These are phyloP conservation scores for Epinotia brunnichana DNA, from an alignment of 2,888 invertebrate genomes.

Conservation along the genomic window DNA sequence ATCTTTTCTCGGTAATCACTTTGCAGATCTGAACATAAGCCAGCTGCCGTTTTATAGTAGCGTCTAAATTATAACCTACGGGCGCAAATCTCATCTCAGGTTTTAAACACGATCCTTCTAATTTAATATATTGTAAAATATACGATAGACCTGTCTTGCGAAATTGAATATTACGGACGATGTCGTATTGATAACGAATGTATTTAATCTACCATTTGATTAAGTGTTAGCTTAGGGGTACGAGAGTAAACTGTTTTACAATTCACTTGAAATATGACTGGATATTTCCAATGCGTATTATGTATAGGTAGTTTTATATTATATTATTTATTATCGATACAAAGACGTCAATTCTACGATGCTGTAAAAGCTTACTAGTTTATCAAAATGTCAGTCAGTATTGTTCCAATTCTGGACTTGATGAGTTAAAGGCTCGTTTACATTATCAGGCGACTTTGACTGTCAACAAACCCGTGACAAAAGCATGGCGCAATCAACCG, in stretches of 20 bases:
- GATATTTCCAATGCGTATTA: not conserved
- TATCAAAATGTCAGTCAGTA: not conserved
- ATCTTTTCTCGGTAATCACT: conserved; percentile 76
- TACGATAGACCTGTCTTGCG: conserved; percentile 39
- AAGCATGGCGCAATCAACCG: no score
- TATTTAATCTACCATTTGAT: conserved; percentile 38
- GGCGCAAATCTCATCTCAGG: conserved; percentile 71
- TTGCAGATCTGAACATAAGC: conserved; percentile 68
- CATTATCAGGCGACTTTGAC: no score
- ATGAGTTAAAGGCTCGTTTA: no score
- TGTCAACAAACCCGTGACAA: no score
- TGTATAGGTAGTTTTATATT: no score
- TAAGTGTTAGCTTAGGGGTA: conserved; percentile 32
- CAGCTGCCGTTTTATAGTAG: conserved; percentile 74
- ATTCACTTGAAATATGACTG: conserved; percentile 12
- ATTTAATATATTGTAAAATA: conserved; percentile 42
- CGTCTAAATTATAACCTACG: conserved; percentile 72
- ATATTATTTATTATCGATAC: not conserved
- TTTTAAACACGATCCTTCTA: conserved; percentile 55
- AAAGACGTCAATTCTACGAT: not conserved
- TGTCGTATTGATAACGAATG: conserved; percentile 37
- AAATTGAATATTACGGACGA: conserved; percentile 40
- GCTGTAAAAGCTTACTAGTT: not conserved
- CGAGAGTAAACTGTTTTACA: conserved; percentile 5
- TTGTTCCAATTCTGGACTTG: not conserved